Percentiles rank a stretch among this genome's conserved stretches.
Conservation (phyloP, 2,888 invertebrate genomes). For the Elmis aenea region DNA sequence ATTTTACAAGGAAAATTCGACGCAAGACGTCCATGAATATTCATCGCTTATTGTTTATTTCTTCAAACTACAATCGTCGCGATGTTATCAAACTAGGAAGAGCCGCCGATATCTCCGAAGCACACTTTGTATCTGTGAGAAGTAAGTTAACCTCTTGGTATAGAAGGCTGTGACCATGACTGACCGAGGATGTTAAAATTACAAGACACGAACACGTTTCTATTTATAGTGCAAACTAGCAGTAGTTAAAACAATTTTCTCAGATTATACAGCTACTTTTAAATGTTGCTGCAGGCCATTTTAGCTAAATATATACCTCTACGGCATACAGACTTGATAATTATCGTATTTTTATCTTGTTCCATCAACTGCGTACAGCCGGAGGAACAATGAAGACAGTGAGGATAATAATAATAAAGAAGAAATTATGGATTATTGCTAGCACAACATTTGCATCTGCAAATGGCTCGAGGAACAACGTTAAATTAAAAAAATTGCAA, state of each 20-base stretch:
- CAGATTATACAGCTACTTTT: slow-evolving; percentile 18
- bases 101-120: too few species aligned
- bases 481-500: too few species aligned
- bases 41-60: too few species aligned
- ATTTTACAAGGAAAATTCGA: too few species aligned
- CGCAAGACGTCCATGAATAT: too few species aligned
- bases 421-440: slow-evolving; percentile 4
- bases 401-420: too few species aligned
- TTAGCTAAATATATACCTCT: slow-evolving; percentile 17
- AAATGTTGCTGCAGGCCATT: slow-evolving; percentile 12
- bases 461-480: neutral
- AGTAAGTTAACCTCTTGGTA: slow-evolving; percentile 8
- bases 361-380: neutral
- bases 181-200: slow-evolving; percentile 21
- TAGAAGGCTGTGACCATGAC: slow-evolving; percentile 16
- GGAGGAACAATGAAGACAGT: slow-evolving; percentile 4
- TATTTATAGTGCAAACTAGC: slow-evolving; percentile 22
- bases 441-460: slow-evolving; percentile 3
- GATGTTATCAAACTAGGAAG: too few species aligned
- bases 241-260: slow-evolving; percentile 19
- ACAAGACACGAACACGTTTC: slow-evolving; percentile 20
- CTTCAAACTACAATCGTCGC: too few species aligned
- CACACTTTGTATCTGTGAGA: too few species aligned
- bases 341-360: slow-evolving; percentile 7
- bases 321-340: slow-evolving; percentile 13